phyloP scores from a whole-genome alignment of 2,888 invertebrate genomes.

The Strigamia maritima region DNA sequence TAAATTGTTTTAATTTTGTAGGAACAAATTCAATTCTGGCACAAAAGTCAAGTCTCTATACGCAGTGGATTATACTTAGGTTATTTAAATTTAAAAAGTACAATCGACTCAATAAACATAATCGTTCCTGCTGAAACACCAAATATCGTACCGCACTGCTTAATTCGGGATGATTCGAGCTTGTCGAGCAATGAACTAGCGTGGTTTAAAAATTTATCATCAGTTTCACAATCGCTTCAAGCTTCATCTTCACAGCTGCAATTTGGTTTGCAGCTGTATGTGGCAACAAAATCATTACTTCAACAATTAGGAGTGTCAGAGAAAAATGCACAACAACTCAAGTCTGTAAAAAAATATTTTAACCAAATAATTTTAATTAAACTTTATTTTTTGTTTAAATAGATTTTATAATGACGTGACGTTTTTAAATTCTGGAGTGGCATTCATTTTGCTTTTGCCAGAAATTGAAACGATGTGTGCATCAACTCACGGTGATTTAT shows the following conservation, averaged over 20 bases:
- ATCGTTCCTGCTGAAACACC: slow-evolving; percentile 89
- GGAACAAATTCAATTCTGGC: slow-evolving; percentile 65
- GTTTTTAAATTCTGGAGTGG: slow-evolving; percentile 84
- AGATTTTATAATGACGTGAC: slow-evolving; percentile 77
- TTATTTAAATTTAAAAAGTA: slow-evolving; percentile 93
- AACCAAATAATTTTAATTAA: neutral
- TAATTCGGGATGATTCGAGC: slow-evolving; percentile 90
- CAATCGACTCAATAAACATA: slow-evolving; percentile 89
- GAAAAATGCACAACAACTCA: slow-evolving; percentile 48
- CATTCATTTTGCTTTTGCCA: slow-evolving; percentile 87
- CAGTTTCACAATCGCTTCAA: neutral
- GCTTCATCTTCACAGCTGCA: slow-evolving; percentile 48
- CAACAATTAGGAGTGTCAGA: slow-evolving; percentile 49
- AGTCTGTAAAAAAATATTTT: slow-evolving; percentile 39
- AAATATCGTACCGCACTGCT: slow-evolving; percentile 89
- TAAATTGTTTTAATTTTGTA: slow-evolving; percentile 46
- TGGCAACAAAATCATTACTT: slow-evolving; percentile 50
- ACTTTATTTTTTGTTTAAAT: no score
- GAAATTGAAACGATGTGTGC: slow-evolving; percentile 89
- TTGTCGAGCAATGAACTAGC: slow-evolving; percentile 98
- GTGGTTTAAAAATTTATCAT: slow-evolving; percentile 64
- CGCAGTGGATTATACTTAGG: slow-evolving; percentile 88
- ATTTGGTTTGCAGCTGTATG: slow-evolving; percentile 51
- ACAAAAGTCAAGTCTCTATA: slow-evolving; percentile 77
- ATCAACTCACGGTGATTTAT: slow-evolving; percentile 73